A percentile compares a stretch with the other conserved stretches of the same genome.
phyloP scores from a whole-genome alignment of 2,113 vertebrate genomes.

The Pteronura brasiliensis region DNA sequence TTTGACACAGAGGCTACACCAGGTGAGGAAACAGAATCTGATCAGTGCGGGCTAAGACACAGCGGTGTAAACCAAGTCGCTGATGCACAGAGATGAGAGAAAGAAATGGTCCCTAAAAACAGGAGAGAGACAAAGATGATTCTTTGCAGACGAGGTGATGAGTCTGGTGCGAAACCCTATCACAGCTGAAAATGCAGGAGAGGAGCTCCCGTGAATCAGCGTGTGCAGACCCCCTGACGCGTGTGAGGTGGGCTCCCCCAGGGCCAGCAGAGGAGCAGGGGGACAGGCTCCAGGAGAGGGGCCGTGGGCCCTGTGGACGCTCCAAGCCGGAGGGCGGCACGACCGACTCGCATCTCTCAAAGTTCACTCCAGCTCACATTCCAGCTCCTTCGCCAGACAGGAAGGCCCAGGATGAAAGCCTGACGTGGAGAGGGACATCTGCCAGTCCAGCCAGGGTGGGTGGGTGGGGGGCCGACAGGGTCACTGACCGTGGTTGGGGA shows the following conservation, averaged over 20 bases:
- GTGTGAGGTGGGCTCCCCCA: too few relatives aligned
- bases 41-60: accelerated
- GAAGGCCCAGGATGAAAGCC: background rate
- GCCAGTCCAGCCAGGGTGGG: background rate
- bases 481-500: too few relatives aligned
- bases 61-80: accelerated
- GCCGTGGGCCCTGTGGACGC: too few relatives aligned
- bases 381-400: background rate
- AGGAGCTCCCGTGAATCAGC: background rate
- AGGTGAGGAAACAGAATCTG: accelerated
- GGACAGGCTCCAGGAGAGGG: too few relatives aligned
- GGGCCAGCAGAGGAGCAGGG: too few relatives aligned
- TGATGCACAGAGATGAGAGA: background rate
- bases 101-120: accelerated
- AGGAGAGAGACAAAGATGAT: accelerated
- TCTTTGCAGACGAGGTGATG: background rate
- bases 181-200: accelerated
- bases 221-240: too few relatives aligned
- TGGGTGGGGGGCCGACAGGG: background rate
- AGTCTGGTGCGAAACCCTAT: background rate
- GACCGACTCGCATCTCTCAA: too few relatives aligned
- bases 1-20: background rate
- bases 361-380: background rate
- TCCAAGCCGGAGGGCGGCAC: too few relatives aligned
- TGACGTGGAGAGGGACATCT: background rate